Conservation (phyloP, 2,888 invertebrate species). For the Heteromyza rotundicornis region DNA sequence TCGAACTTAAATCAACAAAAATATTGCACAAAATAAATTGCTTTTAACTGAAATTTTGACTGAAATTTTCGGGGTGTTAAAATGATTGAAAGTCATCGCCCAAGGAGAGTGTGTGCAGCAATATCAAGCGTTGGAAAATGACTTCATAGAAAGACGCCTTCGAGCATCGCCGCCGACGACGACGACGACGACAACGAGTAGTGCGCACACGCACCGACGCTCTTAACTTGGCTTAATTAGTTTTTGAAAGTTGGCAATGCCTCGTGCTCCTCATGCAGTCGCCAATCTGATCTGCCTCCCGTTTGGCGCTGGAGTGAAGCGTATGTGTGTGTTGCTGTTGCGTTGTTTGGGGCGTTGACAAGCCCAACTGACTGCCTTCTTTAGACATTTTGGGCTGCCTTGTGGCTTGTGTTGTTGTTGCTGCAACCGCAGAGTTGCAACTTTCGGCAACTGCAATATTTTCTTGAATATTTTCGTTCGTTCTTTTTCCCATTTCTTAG, state of each 20-base stretch:
- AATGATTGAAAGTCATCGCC: neutral
- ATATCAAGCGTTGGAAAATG: too few species aligned
- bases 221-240: conserved; percentile 58
- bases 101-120: too few species aligned
- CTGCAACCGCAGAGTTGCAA: conserved; percentile 1
- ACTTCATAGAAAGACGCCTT: too few species aligned
- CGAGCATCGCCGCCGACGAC: too few species aligned
- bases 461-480: conserved; percentile 6
- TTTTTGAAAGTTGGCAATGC: conserved; percentile 48
- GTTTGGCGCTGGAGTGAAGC: too few species aligned
- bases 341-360: too few species aligned
- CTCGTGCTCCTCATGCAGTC: conserved; percentile 9
- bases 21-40: conserved; percentile 1
- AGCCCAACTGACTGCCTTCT: conserved; percentile 10
- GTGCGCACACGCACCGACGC: conserved; percentile 22
- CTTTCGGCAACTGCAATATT: conserved; percentile 11
- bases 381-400: conserved; percentile 16
- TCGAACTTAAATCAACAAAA: conserved; percentile 51
- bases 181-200: too few species aligned
- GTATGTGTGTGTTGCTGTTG: neutral
- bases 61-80: neutral
- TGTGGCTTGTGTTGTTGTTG: neutral
- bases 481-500: conserved; percentile 26
- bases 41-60: neutral
- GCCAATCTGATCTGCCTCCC: too few species aligned